phyloP scores from a whole-genome alignment of 2,888 invertebrate genomes.

The Nomada fabriciana region DNA sequence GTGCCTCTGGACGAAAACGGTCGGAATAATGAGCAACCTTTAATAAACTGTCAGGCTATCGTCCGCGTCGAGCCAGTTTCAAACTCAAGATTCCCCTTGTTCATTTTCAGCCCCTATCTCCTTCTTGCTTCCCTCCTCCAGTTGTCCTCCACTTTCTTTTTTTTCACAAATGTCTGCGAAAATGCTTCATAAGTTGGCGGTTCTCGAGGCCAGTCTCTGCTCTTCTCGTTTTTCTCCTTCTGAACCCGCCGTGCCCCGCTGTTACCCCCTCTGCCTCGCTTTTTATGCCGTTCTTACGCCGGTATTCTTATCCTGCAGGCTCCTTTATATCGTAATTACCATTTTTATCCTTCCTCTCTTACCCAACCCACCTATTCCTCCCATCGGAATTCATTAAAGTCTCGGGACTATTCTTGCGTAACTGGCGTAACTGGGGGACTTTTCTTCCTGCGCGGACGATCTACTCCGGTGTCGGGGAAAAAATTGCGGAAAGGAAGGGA shows the following conservation, averaged over 20 bases:
- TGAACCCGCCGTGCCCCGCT: background rate
- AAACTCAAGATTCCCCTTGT: constrained; percentile 47
- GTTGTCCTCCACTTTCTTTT: constrained; percentile 18
- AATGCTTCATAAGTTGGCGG: constrained; percentile 66
- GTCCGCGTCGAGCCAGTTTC: constrained; percentile 51
- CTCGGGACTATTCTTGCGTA: constrained; percentile 77
- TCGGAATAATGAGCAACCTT: constrained; percentile 68
- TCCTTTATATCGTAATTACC: constrained; percentile 82
- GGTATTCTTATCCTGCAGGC: constrained; percentile 77
- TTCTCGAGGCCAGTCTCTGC: constrained; percentile 52
- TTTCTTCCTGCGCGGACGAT: constrained; percentile 60
- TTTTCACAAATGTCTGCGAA: constrained; percentile 60
- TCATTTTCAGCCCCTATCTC: constrained; percentile 17
- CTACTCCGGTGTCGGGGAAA: constrained; percentile 42
- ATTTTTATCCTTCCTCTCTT: constrained; percentile 79
- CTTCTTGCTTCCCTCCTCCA: background rate
- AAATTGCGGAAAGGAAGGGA: constrained; percentile 42
- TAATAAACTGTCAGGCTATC: constrained; percentile 73
- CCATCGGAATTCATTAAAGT: constrained; percentile 83
- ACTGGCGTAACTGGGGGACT: constrained; percentile 76
- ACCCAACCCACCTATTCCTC: constrained; percentile 65
- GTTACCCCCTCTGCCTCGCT: constrained; percentile 41
- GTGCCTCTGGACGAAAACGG: constrained; percentile 39
- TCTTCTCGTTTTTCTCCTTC: constrained; percentile 18
- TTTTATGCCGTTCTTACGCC: constrained; percentile 60